A percentile compares a stretch with the other conserved stretches of the same genome.
phyloP scores from a whole-genome alignment of 2,888 invertebrate genomes.

The Apamea monoglypha region DNA sequence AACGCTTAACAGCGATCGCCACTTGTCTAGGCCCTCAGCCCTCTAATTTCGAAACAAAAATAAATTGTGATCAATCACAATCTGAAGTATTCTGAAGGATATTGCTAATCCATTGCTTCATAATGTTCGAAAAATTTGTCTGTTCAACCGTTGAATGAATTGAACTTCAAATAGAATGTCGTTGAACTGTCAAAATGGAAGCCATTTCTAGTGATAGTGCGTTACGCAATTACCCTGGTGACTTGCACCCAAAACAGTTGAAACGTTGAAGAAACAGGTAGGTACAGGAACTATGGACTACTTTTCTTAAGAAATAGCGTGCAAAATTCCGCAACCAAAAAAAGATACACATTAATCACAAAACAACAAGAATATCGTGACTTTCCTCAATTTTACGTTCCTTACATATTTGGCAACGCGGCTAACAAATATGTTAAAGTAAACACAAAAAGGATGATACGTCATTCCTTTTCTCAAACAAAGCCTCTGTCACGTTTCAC shows the following conservation, averaged over 20 bases:
- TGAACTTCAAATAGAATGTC: too few relatives aligned
- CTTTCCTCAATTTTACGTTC: slow-evolving; percentile 9
- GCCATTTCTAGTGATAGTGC: too few relatives aligned
- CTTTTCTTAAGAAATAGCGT: not conserved
- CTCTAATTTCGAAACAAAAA: too few relatives aligned
- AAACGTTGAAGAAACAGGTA: not conserved
- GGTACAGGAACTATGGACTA: not conserved
- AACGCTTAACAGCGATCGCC: not conserved
- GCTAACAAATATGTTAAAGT: slow-evolving; percentile 29
- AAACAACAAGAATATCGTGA: slow-evolving; percentile 19
- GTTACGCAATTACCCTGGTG: too few relatives aligned
- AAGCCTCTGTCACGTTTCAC: slow-evolving; percentile 19
- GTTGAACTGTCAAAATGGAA: too few relatives aligned
- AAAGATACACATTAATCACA: not conserved
- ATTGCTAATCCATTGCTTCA: too few relatives aligned
- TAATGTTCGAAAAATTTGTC: too few relatives aligned
- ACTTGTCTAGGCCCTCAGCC: not conserved
- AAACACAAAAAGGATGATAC: slow-evolving; percentile 37
- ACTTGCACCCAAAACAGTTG: not conserved
- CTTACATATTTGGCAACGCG: slow-evolving; percentile 39
- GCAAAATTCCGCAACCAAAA: not conserved
- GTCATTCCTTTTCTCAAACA: slow-evolving; percentile 17
- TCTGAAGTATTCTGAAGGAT: too few relatives aligned
- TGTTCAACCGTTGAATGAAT: too few relatives aligned
- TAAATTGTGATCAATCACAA: too few relatives aligned